Conservation (phyloP, 2,888 invertebrate species). For the Metopia argyrocephala region DNA sequence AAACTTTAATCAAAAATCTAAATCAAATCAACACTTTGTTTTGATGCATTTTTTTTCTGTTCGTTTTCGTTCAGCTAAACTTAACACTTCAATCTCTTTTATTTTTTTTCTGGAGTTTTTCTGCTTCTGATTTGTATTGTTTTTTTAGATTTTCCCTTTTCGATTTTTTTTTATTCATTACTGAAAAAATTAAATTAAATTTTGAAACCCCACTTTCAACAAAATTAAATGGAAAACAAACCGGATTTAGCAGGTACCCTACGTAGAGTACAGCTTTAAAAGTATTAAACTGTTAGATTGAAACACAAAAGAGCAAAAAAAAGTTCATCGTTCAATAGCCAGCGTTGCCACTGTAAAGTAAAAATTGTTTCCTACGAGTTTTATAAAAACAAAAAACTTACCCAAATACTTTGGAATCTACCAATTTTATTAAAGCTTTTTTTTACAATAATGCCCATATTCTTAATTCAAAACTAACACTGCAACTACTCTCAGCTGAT, state of each 20-base stretch:
- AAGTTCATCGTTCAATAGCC: too few relatives aligned
- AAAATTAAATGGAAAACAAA: not conserved
- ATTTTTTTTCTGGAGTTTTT: slow-evolving; percentile 13
- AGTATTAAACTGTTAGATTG: too few relatives aligned
- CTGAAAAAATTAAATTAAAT: slow-evolving; percentile 56
- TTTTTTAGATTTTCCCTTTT: slow-evolving; percentile 13
- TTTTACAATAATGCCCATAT: too few relatives aligned
- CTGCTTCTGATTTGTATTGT: slow-evolving; percentile 10
- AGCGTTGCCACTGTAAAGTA: too few relatives aligned
- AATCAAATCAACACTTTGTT: slow-evolving; percentile 65
- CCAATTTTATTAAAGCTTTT: too few relatives aligned
- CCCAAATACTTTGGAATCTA: too few relatives aligned
- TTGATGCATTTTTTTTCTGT: slow-evolving; percentile 43
- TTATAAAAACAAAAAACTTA: too few relatives aligned
- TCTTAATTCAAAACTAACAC: too few relatives aligned
- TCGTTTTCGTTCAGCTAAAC: slow-evolving; percentile 4
- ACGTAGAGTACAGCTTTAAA: not conserved
- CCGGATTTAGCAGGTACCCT: not conserved
- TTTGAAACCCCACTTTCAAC: slow-evolving; percentile 41
- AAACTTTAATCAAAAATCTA: slow-evolving; percentile 65
- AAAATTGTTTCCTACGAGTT: too few relatives aligned
- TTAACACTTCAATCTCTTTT: slow-evolving; percentile 60
- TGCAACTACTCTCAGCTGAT: too few relatives aligned
- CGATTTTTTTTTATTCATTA: slow-evolving; percentile 5
- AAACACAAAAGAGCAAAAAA: too few relatives aligned